phyloP scores from a whole-genome alignment of 2,113 vertebrate species.

The Pteronura brasiliensis region DNA sequence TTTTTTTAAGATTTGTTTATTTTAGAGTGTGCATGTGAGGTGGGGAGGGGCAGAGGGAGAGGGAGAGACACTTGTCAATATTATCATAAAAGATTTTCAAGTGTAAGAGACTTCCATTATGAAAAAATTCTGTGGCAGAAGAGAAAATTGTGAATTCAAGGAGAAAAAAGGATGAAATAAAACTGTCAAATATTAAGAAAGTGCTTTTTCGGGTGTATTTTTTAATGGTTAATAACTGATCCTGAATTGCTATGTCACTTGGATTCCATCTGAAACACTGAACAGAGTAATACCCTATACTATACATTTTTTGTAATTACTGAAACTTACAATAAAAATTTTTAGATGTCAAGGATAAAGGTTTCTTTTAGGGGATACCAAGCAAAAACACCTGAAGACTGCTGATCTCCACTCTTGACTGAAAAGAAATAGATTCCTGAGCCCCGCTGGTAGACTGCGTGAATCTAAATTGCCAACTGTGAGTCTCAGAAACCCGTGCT shows the following conservation, averaged over 20 bases:
- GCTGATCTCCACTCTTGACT: not conserved
- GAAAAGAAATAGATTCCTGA: not conserved
- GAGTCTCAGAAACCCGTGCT: not conserved
- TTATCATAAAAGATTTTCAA: constrained; percentile 1
- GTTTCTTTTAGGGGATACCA: not conserved
- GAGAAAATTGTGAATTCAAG: constrained; percentile 3
- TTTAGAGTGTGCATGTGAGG: not conserved
- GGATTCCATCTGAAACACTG: not conserved
- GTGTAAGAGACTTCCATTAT: not conserved
- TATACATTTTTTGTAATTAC: not conserved
- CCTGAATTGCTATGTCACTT: not conserved
- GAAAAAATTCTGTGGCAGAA: not conserved
- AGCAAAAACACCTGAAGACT: not conserved
- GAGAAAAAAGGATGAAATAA: not conserved
- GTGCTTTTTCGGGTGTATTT: not conserved
- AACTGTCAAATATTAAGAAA: not conserved
- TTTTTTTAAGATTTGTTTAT: not conserved
- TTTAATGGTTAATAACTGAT: not conserved
- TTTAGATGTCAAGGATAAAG: not conserved
- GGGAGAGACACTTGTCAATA: not conserved
- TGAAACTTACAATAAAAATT: not conserved
- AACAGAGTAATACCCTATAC: not conserved
- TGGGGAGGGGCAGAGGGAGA: not conserved
- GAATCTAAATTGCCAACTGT: not conserved
- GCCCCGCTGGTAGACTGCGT: not conserved